phyloP scores from a whole-genome alignment of 2,797 vertebrate species.

The Coluber constrictor region DNA sequence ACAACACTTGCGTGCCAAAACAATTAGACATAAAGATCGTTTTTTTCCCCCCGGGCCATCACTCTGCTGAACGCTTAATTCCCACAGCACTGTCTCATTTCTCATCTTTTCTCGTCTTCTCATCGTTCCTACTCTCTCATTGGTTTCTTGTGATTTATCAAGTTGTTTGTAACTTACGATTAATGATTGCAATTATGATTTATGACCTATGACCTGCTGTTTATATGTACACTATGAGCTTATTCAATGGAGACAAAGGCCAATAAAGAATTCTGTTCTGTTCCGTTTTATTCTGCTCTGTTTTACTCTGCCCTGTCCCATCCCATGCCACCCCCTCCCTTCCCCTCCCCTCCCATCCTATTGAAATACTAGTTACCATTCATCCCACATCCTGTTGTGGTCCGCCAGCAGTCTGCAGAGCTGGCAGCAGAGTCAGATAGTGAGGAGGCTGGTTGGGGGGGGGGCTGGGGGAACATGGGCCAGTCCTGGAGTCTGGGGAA shows the following conservation, averaged over 20 bases:
- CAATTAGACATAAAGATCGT: neutral
- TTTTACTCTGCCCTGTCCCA: neutral
- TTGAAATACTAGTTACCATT: neutral
- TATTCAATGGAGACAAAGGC: neutral
- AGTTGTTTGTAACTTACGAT: neutral
- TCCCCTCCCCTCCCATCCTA: too few relatives aligned
- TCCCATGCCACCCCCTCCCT: too few relatives aligned
- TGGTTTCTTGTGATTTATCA: neutral
- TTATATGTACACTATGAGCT: neutral
- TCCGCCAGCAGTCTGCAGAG: too few relatives aligned
- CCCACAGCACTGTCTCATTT: neutral
- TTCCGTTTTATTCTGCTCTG: too few relatives aligned
- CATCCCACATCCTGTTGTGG: accelerated
- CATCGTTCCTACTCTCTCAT: neutral
- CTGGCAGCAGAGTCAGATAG: too few relatives aligned
- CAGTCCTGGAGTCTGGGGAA: too few relatives aligned
- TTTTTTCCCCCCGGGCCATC: neutral
- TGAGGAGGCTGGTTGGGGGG: too few relatives aligned
- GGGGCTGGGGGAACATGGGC: too few relatives aligned
- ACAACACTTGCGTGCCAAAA: neutral
- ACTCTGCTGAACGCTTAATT: neutral
- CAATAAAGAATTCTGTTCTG: neutral
- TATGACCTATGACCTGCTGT: neutral
- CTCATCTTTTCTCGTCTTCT: neutral
- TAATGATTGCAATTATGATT: neutral